phyloP scores from a whole-genome alignment of 2,888 invertebrate genomes.

The Silvanus unidentatus region DNA sequence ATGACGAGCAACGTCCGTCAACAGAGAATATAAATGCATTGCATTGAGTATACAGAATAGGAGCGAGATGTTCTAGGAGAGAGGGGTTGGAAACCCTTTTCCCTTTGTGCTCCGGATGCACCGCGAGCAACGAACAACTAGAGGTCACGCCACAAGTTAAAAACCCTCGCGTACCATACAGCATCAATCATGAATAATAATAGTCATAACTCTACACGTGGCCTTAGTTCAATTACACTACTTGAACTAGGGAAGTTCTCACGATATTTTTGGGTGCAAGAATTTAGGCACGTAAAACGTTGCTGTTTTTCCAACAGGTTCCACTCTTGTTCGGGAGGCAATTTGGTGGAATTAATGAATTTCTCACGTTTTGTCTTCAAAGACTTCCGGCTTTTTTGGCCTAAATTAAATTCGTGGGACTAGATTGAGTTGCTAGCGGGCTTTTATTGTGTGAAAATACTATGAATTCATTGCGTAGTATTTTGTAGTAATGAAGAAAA shows the following conservation, averaged over 20 bases:
- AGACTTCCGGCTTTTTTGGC: too few species aligned
- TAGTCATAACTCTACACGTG: constrained; percentile 26
- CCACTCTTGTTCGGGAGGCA: too few species aligned
- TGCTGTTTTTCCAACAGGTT: too few species aligned
- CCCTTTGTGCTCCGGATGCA: constrained; percentile 10
- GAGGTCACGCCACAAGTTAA: constrained; percentile 38
- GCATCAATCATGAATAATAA: constrained; percentile 28
- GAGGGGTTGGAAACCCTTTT: background rate
- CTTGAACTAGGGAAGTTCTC: constrained; percentile 14
- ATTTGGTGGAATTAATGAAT: too few species aligned
- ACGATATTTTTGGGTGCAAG: constrained; percentile 13
- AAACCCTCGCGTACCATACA: constrained; percentile 23
- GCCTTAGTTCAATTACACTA: constrained; percentile 25
- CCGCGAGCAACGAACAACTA: constrained; percentile 5
- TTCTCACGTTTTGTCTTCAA: too few species aligned
- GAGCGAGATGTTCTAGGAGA: background rate
- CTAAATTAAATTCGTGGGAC: too few species aligned
- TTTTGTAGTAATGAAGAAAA: too few species aligned
- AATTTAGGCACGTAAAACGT: too few species aligned
- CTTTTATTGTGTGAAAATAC: too few species aligned
- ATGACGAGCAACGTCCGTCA: constrained; percentile 25
- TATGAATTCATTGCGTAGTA: too few species aligned
- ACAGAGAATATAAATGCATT: constrained; percentile 4
- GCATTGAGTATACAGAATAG: background rate
- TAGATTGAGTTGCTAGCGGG: too few species aligned